Evolutionary conservation across 2,113 vertebrate species (phyloP), one percentile per base, ranked within the genome.

Genomic region (Oxyruncus cristatus): DNA sequence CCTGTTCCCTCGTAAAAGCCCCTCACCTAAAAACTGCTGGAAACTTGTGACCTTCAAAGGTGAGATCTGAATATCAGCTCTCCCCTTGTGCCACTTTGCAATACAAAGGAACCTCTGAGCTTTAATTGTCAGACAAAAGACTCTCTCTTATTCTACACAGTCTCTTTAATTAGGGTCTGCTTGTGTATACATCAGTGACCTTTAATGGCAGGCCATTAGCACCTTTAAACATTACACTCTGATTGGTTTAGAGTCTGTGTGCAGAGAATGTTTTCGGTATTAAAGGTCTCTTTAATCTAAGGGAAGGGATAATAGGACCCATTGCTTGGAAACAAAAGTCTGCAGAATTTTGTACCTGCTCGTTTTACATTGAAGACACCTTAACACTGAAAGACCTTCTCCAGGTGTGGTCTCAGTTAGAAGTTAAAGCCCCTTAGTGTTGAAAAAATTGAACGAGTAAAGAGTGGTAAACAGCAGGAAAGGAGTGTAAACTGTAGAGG

Each of bases 201-300:
- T 96, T 95, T 95, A 96, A 96, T 91, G 70, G 91, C 93, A 95
- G 91, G 61, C 83, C 88, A 94, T 96, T 96, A 97, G 85, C 89
- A 94, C 93, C 93, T 96, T 95, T 78, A 87, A 93, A 84, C 70
- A 91, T 94, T 89, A 65, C 88, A 89, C 73, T 50, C 83, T 56
- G 80, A 58, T 82, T 93, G 59, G 80, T 58, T 95, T 94, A 92
- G 91, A 78, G 80, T 27, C 73, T 66, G 52, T 67, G 76, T 72
- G 73, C 62, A 78, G 91, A 68, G 80, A 89, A 63, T 83, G 47
- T 63, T 94, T 90, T 86, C 19, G 2, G 73, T 67, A 84, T 63
- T 92, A 95, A 93, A 92, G 83, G 85, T 93, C 85, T 87, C 92
- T 95, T 93, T 96, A 96, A 94, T 88, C 90, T 95, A 41, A 77